Evolutionary conservation across 2,797 vertebrate genomes (phyloP).

Genomic region (Anabas testudineus): DNA sequence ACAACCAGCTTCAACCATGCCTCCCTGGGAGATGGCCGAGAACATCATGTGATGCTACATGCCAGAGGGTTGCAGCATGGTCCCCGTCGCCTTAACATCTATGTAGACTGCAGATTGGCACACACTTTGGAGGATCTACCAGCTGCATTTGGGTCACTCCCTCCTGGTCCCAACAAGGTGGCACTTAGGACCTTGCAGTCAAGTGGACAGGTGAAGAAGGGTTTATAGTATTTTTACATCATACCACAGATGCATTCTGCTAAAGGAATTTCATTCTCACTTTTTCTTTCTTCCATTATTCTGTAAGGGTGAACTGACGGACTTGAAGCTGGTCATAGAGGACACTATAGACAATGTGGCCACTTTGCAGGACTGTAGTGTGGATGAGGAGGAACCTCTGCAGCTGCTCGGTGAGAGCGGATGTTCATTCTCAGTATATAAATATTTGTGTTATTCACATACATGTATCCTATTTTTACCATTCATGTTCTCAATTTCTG

Average conservation of each 20-base stretch:
- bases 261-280: not conserved
- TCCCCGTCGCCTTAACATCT: slow-evolving; percentile 85
- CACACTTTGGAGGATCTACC: slow-evolving; percentile 90
- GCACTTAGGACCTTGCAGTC: slow-evolving; percentile 89
- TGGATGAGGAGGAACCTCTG: slow-evolving; percentile 87
- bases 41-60: slow-evolving; percentile 90
- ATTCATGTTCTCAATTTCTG: not conserved
- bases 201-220: slow-evolving; percentile 84
- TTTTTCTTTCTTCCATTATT: slow-evolving; percentile 16
- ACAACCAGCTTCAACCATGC: slow-evolving; percentile 89
- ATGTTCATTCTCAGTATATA: not conserved
- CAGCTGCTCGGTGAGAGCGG: slow-evolving; percentile 85
- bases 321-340: slow-evolving; percentile 92
- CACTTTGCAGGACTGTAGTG: slow-evolving; percentile 92
- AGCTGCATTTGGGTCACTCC: slow-evolving; percentile 86
- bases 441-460: too few species aligned
- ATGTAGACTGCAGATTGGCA: slow-evolving; percentile 91
- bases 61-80: slow-evolving; percentile 88
- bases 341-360: slow-evolving; percentile 92
- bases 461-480: not conserved
- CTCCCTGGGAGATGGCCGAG: slow-evolving; percentile 89
- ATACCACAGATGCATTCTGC: not conserved
- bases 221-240: not conserved
- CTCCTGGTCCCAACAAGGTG: slow-evolving; percentile 79
- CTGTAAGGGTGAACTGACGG: slow-evolving; percentile 88